Evolutionary conservation across 2,113 vertebrate genomes (phyloP).

Genomic region (Fukomys damarensis): DNA sequence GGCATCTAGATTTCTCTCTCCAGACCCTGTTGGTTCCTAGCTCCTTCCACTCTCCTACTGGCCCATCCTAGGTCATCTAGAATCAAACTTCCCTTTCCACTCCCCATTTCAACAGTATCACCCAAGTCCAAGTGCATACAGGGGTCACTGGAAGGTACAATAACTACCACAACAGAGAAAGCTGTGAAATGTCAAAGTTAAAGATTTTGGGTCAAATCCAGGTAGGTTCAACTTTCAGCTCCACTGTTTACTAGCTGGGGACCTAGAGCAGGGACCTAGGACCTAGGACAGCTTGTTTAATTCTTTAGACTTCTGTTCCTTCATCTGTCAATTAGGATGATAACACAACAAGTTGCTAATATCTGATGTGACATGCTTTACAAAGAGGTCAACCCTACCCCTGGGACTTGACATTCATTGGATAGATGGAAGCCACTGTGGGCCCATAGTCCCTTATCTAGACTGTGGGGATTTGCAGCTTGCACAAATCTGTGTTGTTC

Average conservation of each 20-base stretch:
- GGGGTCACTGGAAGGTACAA: neutral
- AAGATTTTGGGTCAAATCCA: neutral
- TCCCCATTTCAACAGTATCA: neutral
- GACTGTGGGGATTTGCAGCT: neutral
- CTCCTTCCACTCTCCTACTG: neutral
- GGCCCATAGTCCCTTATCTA: neutral
- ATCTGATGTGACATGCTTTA: neutral
- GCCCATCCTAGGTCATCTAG: neutral
- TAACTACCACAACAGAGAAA: neutral
- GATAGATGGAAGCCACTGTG: neutral
- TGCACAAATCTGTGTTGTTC: slow-evolving; percentile 15
- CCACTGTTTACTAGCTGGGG: neutral
- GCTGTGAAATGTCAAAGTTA: neutral
- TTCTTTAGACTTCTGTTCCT: neutral
- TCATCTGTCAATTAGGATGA: neutral
- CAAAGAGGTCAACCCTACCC: neutral
- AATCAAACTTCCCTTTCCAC: neutral
- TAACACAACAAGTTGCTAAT: neutral
- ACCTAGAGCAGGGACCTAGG: neutral
- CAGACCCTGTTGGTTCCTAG: neutral
- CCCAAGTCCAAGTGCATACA: neutral
- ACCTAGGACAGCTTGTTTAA: neutral
- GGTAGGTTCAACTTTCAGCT: neutral
- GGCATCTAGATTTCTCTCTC: neutral
- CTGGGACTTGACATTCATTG: neutral